Percentiles rank a stretch among this genome's conserved stretches.
Evolutionary conservation across 2,888 invertebrate species (phyloP).

Genomic region (Cybosia mesomella): DNA sequence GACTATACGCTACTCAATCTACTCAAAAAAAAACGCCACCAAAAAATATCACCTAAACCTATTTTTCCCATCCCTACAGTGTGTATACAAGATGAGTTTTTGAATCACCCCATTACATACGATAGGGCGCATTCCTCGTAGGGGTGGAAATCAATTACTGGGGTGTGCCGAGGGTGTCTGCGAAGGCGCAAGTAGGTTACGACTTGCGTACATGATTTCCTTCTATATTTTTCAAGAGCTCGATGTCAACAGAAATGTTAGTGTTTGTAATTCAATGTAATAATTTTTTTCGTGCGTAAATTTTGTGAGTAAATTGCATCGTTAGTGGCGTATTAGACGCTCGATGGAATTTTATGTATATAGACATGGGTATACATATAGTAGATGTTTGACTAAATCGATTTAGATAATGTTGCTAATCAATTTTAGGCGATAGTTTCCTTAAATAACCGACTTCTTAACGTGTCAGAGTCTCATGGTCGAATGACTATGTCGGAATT

Average conservation of each 20-base stretch:
- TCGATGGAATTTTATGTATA: neutral
- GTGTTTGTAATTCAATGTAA: conserved; percentile 1
- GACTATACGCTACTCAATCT: neutral
- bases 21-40: neutral
- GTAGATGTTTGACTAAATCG: neutral
- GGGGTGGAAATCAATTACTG: conserved; percentile 71
- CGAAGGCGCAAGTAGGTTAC: conserved; percentile 49
- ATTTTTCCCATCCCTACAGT: conserved; percentile 42
- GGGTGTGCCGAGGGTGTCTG: conserved; percentile 41
- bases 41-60: conserved; percentile 41
- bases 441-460: too few species aligned
- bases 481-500: too few species aligned
- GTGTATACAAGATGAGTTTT: conserved; percentile 66
- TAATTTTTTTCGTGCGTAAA: neutral
- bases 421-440: too few species aligned
- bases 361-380: neutral
- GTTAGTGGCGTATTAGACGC: neutral
- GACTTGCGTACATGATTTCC: conserved; percentile 42
- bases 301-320: neutral
- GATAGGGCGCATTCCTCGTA: conserved; percentile 60
- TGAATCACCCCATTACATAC: conserved; percentile 62
- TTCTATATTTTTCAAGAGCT: conserved; percentile 46
- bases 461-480: too few species aligned
- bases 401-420: neutral
- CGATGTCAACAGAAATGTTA: conserved; percentile 25